A percentile compares a stretch with the other conserved stretches of the same genome.
These are phyloP conservation scores for Rhinogobius similis DNA, from an alignment of 2,113 vertebrate species.

Conservation along the genomic window DNA sequence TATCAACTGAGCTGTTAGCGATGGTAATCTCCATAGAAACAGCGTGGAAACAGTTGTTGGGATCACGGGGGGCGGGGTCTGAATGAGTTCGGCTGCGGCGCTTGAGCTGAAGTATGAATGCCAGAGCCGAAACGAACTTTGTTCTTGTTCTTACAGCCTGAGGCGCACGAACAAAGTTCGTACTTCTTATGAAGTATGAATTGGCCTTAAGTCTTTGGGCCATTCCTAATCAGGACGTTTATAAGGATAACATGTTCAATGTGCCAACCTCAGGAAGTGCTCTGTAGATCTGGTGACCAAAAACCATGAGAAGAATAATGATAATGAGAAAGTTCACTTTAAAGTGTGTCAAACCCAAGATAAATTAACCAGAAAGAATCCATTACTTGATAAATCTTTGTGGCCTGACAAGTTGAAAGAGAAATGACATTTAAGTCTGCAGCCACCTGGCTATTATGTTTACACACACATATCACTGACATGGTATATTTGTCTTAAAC, in stretches of 20 bases:
- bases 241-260: neutral
- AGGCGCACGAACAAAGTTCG: too few species aligned
- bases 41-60: too few species aligned
- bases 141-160: too few species aligned
- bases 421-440: neutral
- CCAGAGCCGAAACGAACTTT: too few species aligned
- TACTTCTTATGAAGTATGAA: too few species aligned
- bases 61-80: too few species aligned
- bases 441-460: conserved; percentile 1
- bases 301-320: neutral
- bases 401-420: conserved; percentile 1
- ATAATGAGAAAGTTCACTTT: neutral
- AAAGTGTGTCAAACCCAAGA: neutral
- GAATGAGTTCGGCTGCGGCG: too few species aligned
- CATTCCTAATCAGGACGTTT: neutral
- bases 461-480: conserved; percentile 6
- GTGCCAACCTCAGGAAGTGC: neutral
- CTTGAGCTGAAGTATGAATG: too few species aligned
- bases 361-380: conserved; percentile 6
- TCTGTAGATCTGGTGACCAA: neutral
- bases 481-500: neutral
- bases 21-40: too few species aligned
- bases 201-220: neutral
- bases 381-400: conserved; percentile 1
- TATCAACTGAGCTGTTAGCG: too few species aligned